phyloP scores from a whole-genome alignment of 2,888 invertebrate species.

The Troides aeacus region DNA sequence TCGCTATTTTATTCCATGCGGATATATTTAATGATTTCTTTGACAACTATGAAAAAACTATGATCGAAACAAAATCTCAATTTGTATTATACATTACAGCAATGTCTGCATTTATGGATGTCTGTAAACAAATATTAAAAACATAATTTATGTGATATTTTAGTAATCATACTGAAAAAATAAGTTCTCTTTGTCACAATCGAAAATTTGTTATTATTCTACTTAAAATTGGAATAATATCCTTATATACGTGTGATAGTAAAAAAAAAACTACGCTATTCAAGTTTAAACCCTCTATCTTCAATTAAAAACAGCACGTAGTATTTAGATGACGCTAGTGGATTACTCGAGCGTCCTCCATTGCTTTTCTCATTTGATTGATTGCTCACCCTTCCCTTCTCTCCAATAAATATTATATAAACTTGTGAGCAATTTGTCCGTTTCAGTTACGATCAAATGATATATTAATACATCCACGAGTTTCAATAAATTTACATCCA shows the following conservation, averaged over 20 bases:
- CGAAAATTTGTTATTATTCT: too few relatives aligned
- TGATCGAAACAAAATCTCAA: too few relatives aligned
- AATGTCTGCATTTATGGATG: too few relatives aligned
- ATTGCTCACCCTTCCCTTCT: slow-evolving; percentile 57
- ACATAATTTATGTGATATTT: too few relatives aligned
- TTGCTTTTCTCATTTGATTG: slow-evolving; percentile 52
- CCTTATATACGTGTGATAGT: too few relatives aligned
- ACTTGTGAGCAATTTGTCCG: slow-evolving; percentile 67
- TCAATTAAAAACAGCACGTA: slow-evolving; percentile 14
- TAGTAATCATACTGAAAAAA: too few relatives aligned
- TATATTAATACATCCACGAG: slow-evolving; percentile 57
- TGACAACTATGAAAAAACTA: too few relatives aligned
- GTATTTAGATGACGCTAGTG: slow-evolving; percentile 10
- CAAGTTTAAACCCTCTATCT: background rate
- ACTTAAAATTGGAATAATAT: too few relatives aligned
- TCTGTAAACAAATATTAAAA: too few relatives aligned
- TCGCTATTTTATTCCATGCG: background rate
- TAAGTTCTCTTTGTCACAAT: too few relatives aligned
- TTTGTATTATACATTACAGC: too few relatives aligned
- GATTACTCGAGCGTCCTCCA: slow-evolving; percentile 8
- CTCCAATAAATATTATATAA: slow-evolving; percentile 74
- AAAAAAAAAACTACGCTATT: background rate
- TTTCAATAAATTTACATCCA: background rate
- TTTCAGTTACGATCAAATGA: slow-evolving; percentile 68
- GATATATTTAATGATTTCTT: too few relatives aligned